Evolutionary conservation across 2,888 invertebrate species (phyloP).

Genomic region (Ypsolopha scabrella): DNA sequence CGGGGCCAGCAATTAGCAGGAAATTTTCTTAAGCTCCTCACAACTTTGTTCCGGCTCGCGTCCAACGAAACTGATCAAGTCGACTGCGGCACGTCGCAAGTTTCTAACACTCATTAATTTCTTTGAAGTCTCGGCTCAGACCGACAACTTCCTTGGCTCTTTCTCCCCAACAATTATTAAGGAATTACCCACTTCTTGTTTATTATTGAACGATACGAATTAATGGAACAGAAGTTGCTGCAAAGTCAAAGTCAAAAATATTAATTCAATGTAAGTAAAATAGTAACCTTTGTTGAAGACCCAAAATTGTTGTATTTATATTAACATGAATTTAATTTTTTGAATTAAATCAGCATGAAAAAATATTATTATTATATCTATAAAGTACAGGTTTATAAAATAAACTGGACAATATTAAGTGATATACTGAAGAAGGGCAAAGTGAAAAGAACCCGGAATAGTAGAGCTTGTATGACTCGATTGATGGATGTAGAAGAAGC

Average conservation of each 20-base stretch:
- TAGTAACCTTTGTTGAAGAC: too few relatives aligned
- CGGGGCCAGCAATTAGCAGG: conserved; percentile 43
- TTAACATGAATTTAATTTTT: too few relatives aligned
- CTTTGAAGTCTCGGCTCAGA: conserved; percentile 55
- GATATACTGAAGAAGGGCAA: too few relatives aligned
- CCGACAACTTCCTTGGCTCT: conserved; percentile 50
- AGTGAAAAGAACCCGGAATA: too few relatives aligned
- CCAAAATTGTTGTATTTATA: too few relatives aligned
- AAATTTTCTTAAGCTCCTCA: conserved; percentile 50
- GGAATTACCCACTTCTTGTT: conserved; percentile 40
- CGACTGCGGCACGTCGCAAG: conserved; percentile 55
- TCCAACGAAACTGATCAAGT: conserved; percentile 61
- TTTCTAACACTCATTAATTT: conserved; percentile 68
- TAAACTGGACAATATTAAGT: too few relatives aligned
- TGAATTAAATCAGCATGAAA: too few relatives aligned
- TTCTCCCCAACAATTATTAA: conserved; percentile 57
- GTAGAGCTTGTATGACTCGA: too few relatives aligned
- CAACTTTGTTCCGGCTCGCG: conserved; percentile 65
- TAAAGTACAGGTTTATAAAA: too few relatives aligned
- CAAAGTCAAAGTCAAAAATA: neutral
- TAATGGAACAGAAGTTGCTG: conserved; percentile 2
- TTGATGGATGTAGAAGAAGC: too few relatives aligned
- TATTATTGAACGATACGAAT: conserved; percentile 39
- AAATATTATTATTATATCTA: too few relatives aligned
- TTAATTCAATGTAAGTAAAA: too few relatives aligned